These are phyloP conservation scores for Maylandia zebra DNA, from an alignment of 2,113 vertebrate genomes.

Conservation along the genomic window DNA sequence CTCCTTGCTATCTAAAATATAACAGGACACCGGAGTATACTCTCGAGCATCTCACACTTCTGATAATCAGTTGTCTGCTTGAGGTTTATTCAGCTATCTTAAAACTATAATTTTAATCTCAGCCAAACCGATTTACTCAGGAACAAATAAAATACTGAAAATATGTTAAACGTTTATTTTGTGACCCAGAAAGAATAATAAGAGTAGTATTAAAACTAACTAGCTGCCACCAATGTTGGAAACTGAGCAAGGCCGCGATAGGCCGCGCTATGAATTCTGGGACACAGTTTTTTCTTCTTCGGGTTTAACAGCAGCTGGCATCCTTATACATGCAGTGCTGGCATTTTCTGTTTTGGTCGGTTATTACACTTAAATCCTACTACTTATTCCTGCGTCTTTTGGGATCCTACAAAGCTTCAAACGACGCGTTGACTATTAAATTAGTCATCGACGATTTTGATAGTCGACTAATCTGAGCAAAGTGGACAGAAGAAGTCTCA, in stretches of 20 bases:
- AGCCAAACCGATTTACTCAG: too few species aligned
- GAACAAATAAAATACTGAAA: too few species aligned
- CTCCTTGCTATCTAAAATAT: too few species aligned
- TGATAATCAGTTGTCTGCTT: too few species aligned
- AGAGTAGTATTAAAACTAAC: background rate
- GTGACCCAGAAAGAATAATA: too few species aligned
- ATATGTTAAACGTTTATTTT: background rate
- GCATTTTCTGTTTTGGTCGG: background rate
- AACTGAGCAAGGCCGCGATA: background rate
- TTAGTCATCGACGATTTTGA: background rate
- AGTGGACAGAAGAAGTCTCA: background rate
- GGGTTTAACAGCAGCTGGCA: background rate
- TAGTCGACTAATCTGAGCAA: background rate
- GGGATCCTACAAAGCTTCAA: too few species aligned
- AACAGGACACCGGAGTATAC: too few species aligned
- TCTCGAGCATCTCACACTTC: too few species aligned
- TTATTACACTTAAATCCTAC: background rate
- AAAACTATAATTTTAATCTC: background rate
- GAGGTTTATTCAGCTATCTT: too few species aligned
- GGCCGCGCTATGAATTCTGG: background rate
- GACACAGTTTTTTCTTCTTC: background rate
- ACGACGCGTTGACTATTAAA: background rate
- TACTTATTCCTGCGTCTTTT: accelerated
- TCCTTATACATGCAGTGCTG: background rate
- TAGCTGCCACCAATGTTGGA: background rate